Conservation (phyloP, 2,797 vertebrate genomes). For the Balearica regulorum region DNA sequence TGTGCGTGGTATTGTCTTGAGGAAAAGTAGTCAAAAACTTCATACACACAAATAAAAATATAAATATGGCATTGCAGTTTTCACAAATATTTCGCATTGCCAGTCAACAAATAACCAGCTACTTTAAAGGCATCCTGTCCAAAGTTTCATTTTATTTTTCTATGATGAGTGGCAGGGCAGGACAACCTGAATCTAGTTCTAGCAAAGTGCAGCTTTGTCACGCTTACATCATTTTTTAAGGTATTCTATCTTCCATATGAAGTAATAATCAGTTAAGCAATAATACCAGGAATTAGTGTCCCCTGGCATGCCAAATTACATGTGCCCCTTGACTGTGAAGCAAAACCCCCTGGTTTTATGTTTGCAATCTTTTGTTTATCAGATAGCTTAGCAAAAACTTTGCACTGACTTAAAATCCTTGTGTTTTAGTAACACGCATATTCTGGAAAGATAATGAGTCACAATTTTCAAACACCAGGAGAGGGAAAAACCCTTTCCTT, state of each 20-base stretch:
- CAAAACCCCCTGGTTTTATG: fast-evolving
- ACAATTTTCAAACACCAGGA: fast-evolving
- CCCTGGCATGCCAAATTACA: no score
- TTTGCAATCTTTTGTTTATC: not conserved
- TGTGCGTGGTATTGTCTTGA: fast-evolving
- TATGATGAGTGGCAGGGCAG: not conserved
- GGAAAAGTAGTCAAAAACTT: no score
- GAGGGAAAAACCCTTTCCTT: not conserved
- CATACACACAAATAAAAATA: fast-evolving
- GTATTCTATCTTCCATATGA: fast-evolving
- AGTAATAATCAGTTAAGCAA: not conserved
- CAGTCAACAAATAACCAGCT: no score
- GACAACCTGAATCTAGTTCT: no score
- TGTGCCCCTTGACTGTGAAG: fast-evolving
- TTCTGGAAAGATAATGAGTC: not conserved
- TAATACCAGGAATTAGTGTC: no score
- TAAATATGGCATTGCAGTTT: fast-evolving
- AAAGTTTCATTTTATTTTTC: fast-evolving
- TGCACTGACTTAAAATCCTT: not conserved
- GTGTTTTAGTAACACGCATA: not conserved
- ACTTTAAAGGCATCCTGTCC: not conserved
- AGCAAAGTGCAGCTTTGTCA: not conserved
- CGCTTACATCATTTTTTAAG: not conserved
- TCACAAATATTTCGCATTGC: fast-evolving
- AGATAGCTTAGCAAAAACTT: not conserved